Conservation (phyloP, 2,888 invertebrate genomes). For the Drosophila borborema region DNA sequence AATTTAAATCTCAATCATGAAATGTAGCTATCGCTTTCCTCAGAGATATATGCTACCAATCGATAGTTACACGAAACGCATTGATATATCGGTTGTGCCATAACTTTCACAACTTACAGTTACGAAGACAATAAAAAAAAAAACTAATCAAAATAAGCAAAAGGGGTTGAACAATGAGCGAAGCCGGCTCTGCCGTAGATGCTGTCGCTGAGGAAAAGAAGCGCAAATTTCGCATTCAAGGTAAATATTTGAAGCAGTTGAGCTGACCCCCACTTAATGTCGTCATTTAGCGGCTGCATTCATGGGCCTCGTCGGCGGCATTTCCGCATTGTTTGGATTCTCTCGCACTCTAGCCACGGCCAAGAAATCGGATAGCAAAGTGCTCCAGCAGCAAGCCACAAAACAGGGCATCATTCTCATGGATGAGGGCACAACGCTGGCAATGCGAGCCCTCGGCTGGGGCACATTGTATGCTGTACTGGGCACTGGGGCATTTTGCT, state of each 20-base stretch:
- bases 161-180: slow-evolving; percentile 31
- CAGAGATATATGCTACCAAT: not conserved
- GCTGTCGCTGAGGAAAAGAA: slow-evolving; percentile 63
- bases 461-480: slow-evolving; percentile 94
- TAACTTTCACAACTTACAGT: slow-evolving; percentile 20
- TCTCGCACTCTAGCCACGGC: slow-evolving; percentile 91
- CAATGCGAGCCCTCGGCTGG: slow-evolving; percentile 94
- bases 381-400: slow-evolving; percentile 90
- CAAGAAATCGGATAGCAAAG: slow-evolving; percentile 92
- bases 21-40: not conserved
- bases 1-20: not conserved
- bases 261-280: not conserved
- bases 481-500: slow-evolving; percentile 93
- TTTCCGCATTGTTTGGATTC: slow-evolving; percentile 93
- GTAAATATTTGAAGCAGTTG: slow-evolving; percentile 25
- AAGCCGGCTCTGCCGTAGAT: slow-evolving; percentile 51
- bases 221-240: slow-evolving; percentile 71
- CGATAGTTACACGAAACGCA: not conserved
- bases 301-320: slow-evolving; percentile 86
- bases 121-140: slow-evolving; percentile 53
- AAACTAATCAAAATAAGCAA: not conserved
- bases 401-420: slow-evolving; percentile 87
- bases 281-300: slow-evolving; percentile 80
- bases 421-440: slow-evolving; percentile 92
- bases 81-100: slow-evolving; percentile 9